Evolutionary conservation across 2,797 vertebrate genomes (phyloP), one percentile per base, ranked within the genome.

Genomic region (Mormyrops boulengeri): DNA sequence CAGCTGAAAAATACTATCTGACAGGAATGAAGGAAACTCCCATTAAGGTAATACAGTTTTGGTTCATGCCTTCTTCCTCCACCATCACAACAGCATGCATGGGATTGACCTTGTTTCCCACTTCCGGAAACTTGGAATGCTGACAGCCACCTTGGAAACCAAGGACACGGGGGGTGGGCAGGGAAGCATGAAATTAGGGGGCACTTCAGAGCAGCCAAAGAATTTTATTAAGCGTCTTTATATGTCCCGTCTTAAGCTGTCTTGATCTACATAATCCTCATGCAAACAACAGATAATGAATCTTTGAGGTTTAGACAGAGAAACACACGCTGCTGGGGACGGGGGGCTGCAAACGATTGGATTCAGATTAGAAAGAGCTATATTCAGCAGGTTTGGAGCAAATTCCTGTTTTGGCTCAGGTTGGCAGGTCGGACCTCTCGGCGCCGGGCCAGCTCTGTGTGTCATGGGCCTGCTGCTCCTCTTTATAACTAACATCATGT

Each of bases 251-350:
- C 91, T 93, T 95, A 95, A 96, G 94, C 94, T 86, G 91, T 89
- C 91, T 91, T 88, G 92, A 96, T 96, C 95, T 95, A 92, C 94
- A 94, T 96, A 96, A 97, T 96, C 95, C 95, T 91, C 92, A 91
- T 95, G 94, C 95, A 96, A 95, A 96, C 95, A 96, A 94, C 92
- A 95, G 95, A 96, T 96, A 95, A 96, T 95, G 94, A 96, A 96
- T 96, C 94, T 94, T 93, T 93, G 90, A 89, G 91, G 91, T 93
- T 91, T 90, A 92, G 92, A 94, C 89, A 89, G 91, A 92, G 91
- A 90, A 93, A 52, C 92, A 92, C 93, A 93, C 89, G 90, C 93
- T 91, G 93, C 92, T 91, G 62, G 93, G 87, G 86, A 57, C 30
- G 49, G 49, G 50, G 12, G 11, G 93, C 90, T 91, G 92, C 94